These are phyloP conservation scores for Acyrthosiphon pisum DNA, from an alignment of 1,140 invertebrate species.

Conservation along the genomic window DNA sequence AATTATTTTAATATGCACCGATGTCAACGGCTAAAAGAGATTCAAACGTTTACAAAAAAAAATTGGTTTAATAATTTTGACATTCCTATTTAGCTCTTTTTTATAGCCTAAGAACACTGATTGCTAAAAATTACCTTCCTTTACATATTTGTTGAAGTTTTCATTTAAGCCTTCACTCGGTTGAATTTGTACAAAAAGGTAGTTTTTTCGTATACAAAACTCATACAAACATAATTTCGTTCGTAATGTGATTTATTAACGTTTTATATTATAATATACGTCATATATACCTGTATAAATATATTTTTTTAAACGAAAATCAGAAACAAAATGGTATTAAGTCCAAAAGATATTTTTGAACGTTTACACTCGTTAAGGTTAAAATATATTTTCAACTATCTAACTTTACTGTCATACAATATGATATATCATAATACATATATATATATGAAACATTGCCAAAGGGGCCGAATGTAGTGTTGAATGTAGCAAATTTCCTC, in stretches of 20 bases:
- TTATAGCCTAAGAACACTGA: neutral
- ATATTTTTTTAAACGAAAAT: neutral
- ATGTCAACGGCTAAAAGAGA: neutral
- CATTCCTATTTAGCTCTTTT: neutral
- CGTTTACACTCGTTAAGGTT: no score
- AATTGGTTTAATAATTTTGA: neutral
- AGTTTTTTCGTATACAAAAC: neutral
- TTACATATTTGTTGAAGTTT: neutral
- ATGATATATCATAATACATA: no score
- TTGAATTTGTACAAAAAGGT: neutral
- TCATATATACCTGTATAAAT: neutral
- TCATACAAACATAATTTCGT: neutral
- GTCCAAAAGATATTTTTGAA: neutral
- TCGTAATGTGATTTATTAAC: neutral
- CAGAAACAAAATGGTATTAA: neutral
- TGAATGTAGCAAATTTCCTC: no score
- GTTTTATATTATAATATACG: neutral
- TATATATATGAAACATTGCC: no score
- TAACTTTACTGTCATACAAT: no score
- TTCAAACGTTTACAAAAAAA: conserved; percentile 7
- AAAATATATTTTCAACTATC: no score
- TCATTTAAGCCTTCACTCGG: neutral
- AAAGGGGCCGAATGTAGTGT: no score
- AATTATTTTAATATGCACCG: neutral
- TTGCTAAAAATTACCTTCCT: neutral